A percentile compares a stretch with the other conserved stretches of the same genome.
These are phyloP conservation scores for Lophura nycthemera DNA, from an alignment of 2,113 vertebrate genomes.

Conservation along the genomic window DNA sequence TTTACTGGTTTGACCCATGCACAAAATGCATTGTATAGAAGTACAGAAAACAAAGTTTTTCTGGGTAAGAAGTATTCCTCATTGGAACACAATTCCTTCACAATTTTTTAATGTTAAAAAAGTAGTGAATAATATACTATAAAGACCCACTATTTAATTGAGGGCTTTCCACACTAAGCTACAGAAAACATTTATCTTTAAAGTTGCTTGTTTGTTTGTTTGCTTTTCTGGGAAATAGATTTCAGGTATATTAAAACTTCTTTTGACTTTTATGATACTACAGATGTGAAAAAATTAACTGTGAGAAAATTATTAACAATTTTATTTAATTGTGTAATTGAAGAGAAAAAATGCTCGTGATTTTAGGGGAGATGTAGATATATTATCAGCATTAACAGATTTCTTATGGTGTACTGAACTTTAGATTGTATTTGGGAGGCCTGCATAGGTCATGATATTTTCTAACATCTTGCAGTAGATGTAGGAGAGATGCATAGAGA, in stretches of 20 bases:
- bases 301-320: neutral
- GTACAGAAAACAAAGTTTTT: neutral
- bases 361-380: rapidly evolving
- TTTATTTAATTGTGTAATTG: neutral
- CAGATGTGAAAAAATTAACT: neutral
- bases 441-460: rapidly evolving
- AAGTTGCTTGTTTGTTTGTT: neutral
- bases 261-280: neutral
- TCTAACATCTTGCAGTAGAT: neutral
- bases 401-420: neutral
- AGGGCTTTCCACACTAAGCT: neutral
- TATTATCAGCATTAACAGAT: neutral
- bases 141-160: neutral
- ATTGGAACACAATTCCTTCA: neutral
- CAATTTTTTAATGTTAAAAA: neutral
- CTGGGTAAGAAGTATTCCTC: neutral
- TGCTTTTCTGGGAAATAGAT: neutral
- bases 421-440: neutral
- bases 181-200: neutral
- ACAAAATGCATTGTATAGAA: neutral
- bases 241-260: neutral
- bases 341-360: neutral
- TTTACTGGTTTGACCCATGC: constrained; percentile 18
- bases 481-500: neutral
- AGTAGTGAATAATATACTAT: neutral